Percentiles rank a stretch among this genome's conserved stretches.
Conservation (phyloP, 1,140 invertebrate genomes). For the Aporrectodea caliginosa region DNA sequence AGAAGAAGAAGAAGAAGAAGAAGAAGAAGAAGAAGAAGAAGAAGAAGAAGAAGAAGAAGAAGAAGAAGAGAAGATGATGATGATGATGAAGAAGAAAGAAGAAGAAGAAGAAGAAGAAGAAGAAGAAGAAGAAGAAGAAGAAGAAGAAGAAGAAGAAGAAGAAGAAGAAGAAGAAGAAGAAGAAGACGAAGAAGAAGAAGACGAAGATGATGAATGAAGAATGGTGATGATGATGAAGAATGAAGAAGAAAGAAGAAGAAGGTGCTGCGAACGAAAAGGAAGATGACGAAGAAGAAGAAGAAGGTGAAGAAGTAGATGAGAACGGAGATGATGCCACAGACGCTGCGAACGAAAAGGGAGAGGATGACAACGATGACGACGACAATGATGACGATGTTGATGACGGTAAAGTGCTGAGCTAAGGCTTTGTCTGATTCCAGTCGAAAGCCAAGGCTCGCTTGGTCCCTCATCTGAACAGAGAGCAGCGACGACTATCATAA, state of each 20-base stretch:
- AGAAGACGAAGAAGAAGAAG: too few relatives aligned
- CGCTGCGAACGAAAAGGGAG: background rate
- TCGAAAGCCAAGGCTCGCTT: too few relatives aligned
- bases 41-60: background rate
- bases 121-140: constrained; percentile 13
- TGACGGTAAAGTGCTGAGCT: background rate
- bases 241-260: constrained; percentile 11
- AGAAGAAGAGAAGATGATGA: too few relatives aligned
- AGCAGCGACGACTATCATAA: too few relatives aligned
- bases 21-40: constrained; percentile 14
- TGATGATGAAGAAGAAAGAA: background rate
- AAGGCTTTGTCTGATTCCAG: too few relatives aligned
- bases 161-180: constrained; percentile 18
- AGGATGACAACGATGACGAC: background rate
- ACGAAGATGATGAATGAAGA: too few relatives aligned
- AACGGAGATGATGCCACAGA: background rate
- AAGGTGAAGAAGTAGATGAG: constrained; percentile 5
- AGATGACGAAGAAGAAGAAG: too few relatives aligned
- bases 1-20: constrained; percentile 12
- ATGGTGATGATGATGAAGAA: too few relatives aligned
- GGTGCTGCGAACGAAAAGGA: background rate
- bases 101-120: constrained; percentile 20
- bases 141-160: constrained; percentile 8
- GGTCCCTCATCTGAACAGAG: too few relatives aligned
- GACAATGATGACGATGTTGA: background rate